Evolutionary conservation across 2,113 vertebrate genomes (phyloP).

Genomic region (Sminthopsis crassicaudata): DNA sequence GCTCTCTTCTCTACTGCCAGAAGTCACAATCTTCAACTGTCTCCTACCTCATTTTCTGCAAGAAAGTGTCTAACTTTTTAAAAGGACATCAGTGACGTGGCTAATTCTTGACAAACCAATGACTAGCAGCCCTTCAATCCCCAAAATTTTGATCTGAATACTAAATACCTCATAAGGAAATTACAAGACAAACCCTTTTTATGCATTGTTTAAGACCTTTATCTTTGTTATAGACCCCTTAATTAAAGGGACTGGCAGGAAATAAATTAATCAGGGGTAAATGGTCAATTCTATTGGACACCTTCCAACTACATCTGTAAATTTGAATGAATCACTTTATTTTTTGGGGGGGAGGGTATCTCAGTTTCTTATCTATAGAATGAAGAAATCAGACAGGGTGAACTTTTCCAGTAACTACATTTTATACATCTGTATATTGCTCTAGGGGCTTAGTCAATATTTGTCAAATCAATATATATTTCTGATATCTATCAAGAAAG

Average conservation of each 20-base stretch:
- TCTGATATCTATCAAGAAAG: background rate
- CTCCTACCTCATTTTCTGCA: background rate
- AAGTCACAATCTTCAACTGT: background rate
- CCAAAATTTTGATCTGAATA: background rate
- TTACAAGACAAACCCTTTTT: background rate
- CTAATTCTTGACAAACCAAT: too few relatives aligned
- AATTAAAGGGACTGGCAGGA: background rate
- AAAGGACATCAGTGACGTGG: background rate
- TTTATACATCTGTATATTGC: background rate
- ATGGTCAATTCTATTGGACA: background rate
- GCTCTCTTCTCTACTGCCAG: background rate
- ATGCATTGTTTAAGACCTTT: background rate
- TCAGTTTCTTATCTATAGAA: slow-evolving; percentile 48
- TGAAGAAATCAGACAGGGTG: background rate
- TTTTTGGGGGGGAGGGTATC: slow-evolving; percentile 1
- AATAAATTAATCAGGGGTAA: background rate
- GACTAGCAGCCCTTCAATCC: background rate
- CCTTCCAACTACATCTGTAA: background rate
- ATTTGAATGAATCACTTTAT: background rate
- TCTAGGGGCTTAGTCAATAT: background rate
- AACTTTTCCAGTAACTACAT: background rate
- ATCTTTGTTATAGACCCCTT: background rate
- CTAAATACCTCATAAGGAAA: background rate
- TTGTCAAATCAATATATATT: background rate
- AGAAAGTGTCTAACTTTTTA: background rate